Conservation (phyloP, 2,888 invertebrate species). For the Andrena haemorrhoa region DNA sequence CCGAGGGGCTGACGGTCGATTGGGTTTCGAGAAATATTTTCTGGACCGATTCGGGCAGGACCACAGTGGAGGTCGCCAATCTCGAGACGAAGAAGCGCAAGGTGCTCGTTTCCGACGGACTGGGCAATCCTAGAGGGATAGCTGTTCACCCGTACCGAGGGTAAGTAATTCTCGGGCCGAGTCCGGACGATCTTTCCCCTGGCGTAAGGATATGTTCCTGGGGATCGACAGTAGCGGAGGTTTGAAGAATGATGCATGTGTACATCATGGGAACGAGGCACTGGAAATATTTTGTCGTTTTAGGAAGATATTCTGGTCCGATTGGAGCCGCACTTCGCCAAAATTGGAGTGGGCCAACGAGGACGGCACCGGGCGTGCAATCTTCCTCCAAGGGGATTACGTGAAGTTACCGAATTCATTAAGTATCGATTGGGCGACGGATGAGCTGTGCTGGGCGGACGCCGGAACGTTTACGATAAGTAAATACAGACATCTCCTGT, state of each 20-base stretch:
- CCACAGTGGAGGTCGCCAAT: conserved; percentile 95
- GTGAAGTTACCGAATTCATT: conserved; percentile 97
- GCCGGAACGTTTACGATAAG: conserved; percentile 90
- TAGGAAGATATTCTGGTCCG: conserved; percentile 98
- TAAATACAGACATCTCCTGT: conserved; percentile 72
- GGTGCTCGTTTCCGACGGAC: conserved; percentile 90
- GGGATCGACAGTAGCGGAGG: too few species aligned
- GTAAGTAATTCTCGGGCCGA: conserved; percentile 84
- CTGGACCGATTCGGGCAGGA: conserved; percentile 97
- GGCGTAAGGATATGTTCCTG: not conserved
- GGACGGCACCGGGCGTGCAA: conserved; percentile 93
- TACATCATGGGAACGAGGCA: not conserved
- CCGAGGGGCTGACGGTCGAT: conserved; percentile 97
- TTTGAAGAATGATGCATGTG: not conserved
- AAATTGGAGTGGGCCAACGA: conserved; percentile 97
- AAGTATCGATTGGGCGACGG: conserved; percentile 92
- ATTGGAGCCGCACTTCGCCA: conserved; percentile 96
- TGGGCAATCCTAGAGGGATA: conserved; percentile 97
- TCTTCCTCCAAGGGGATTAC: conserved; percentile 88
- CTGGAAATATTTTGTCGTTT: conserved; percentile 65
- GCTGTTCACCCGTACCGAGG: conserved; percentile 96
- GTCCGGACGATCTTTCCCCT: not conserved
- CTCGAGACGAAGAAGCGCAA: conserved; percentile 91
- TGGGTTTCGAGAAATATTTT: conserved; percentile 97
- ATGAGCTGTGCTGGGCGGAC: conserved; percentile 97